A percentile compares a stretch with the other conserved stretches of the same genome.
phyloP scores from a whole-genome alignment of 2,888 invertebrate genomes.

The Cerceris ruficornis region DNA sequence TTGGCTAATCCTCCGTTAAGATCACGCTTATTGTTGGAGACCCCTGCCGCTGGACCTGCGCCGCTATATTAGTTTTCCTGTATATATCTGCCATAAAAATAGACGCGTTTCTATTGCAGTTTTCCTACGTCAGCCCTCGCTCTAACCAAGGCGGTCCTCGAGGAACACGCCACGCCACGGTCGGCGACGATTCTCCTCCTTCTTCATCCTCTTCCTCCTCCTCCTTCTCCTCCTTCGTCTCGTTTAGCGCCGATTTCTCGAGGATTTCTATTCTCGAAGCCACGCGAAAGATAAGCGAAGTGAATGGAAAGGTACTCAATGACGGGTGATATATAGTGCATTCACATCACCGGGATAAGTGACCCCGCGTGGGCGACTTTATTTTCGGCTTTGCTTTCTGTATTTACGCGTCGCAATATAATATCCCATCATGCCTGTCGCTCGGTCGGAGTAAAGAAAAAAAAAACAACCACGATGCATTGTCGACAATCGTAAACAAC shows the following conservation, averaged over 20 bases:
- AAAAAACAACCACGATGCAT: too few relatives aligned
- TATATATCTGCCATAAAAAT: constrained; percentile 76
- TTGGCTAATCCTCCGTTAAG: constrained; percentile 64
- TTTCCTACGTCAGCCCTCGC: constrained; percentile 59
- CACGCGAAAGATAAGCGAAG: constrained; percentile 16
- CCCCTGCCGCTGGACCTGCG: constrained; percentile 64
- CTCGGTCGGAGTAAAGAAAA: too few relatives aligned
- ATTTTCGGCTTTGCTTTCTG: neutral
- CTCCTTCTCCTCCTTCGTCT: neutral
- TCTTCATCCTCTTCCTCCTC: neutral
- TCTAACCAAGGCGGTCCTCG: constrained; percentile 36
- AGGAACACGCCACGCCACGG: constrained; percentile 43
- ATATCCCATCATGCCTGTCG: neutral
- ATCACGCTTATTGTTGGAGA: constrained; percentile 71
- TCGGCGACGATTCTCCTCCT: constrained; percentile 17
- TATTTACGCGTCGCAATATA: neutral
- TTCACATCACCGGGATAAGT: neutral
- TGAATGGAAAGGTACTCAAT: constrained; percentile 21
- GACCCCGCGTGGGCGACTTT: neutral
- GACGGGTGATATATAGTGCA: neutral
- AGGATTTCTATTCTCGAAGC: constrained; percentile 35
- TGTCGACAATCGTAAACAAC: too few relatives aligned
- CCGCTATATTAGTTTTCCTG: constrained; percentile 59
- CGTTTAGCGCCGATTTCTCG: too few relatives aligned
- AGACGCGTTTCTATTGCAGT: constrained; percentile 74